Evolutionary conservation across 2,113 vertebrate genomes (phyloP).

Genomic region (Toxotes chatareus): DNA sequence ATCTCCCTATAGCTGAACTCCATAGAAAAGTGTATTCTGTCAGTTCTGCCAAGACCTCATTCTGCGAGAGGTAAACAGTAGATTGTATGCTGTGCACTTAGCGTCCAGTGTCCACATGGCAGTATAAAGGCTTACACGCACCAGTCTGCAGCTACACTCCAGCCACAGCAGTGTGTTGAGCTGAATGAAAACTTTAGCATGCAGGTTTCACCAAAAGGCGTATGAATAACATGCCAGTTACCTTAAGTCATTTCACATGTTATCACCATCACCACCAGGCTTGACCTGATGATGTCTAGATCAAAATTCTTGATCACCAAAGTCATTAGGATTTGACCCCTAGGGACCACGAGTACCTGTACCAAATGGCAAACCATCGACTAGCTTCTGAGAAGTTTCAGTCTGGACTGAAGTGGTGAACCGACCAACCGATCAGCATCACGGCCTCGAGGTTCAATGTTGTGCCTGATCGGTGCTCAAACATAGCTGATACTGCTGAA

Average conservation of each 20-base stretch:
- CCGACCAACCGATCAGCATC: neutral
- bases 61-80: neutral
- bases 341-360: neutral
- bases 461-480: too few species aligned
- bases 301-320: neutral
- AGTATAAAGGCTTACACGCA: too few species aligned
- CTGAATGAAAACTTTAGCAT: neutral
- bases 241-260: too few species aligned
- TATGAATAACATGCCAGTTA: too few species aligned
- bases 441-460: too few species aligned
- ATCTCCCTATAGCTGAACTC: neutral
- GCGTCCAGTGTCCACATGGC: too few species aligned
- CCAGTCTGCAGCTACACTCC: neutral
- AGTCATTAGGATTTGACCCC: neutral
- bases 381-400: neutral
- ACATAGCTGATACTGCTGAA: neutral
- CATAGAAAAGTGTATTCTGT: neutral
- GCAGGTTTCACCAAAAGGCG: too few species aligned
- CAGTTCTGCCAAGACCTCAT: neutral
- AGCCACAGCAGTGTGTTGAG: neutral
- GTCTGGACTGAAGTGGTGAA: neutral
- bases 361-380: neutral
- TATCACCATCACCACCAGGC: too few species aligned
- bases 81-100: too few species aligned
- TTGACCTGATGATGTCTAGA: too few species aligned